Base-by-base conservation (phyloP, 2,888 invertebrate genomes). In the Emmelina monodactyla region DNA sequence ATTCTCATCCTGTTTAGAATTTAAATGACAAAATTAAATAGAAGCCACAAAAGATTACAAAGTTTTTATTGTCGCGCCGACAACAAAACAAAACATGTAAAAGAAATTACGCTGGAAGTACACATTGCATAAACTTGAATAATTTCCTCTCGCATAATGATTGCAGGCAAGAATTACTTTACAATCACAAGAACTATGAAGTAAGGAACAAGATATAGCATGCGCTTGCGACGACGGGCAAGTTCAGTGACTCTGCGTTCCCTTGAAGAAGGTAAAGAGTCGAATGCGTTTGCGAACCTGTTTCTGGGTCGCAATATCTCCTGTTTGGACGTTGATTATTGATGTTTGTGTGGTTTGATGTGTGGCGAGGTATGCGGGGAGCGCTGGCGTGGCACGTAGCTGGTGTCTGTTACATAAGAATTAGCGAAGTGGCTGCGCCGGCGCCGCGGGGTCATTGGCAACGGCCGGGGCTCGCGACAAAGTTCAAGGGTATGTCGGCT, bases 381-480 rank as follows among this genome's bases (percentile, higher is more conserved):
- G 58, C 55, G 47, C 52, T 55, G 46, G 54, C 53, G 59, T 51
- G 55, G 53, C 57, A 60, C 54, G 58, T 56, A 62, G 65, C 53
- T 61, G 25, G 25, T 61, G 57, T 60, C 61, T 63, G 68, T 78
- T 76, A 78, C 72, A 70, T 75, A 76, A 76, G 69, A 75, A 75
- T 76, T 73, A 61, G 54, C 58, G 49, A 45, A 48, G 52, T 45
- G 52, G 56, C 49, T 57, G 57, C 57, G 82, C 82, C 82, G 82
- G 80, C 82, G 80, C 80, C 70, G 69, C 72, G 79, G 79, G 83
- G 83, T 84, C 84, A 83, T 81, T 81, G 82, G 79, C 81, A 78
- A 80, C 65, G 73, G 80, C 71, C 73, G 75, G 72, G 72, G 78
- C 75, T 76, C 80, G 82, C 78, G 71, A 79, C 76, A 73, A 75